Conservation (phyloP, 2,888 invertebrate genomes). For the Pammene fasciana region DNA sequence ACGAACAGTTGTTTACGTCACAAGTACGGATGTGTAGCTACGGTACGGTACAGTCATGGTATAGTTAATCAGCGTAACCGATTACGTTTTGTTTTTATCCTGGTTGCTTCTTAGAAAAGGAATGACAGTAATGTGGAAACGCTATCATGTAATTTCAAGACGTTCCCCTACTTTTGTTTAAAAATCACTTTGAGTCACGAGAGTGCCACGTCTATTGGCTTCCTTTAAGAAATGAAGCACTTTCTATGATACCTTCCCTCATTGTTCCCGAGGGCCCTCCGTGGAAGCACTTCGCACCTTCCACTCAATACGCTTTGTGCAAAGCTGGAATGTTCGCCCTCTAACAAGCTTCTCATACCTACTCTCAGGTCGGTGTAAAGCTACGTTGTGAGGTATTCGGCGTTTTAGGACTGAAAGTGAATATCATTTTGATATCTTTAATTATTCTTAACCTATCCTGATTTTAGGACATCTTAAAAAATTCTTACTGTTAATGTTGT, state of each 20-base stretch:
- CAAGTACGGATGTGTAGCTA: not conserved
- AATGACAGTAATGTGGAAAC: not conserved
- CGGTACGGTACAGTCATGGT: not conserved
- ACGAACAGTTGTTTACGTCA: not conserved
- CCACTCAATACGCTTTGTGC: slow-evolving; percentile 48
- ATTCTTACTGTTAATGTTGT: no score
- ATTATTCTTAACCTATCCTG: no score
- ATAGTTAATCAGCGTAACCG: not conserved
- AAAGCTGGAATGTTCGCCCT: slow-evolving; percentile 29
- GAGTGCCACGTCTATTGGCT: slow-evolving; percentile 41
- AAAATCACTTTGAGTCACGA: slow-evolving; percentile 9
- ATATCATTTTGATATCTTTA: no score
- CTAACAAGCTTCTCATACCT: slow-evolving; percentile 10
- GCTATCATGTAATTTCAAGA: not conserved
- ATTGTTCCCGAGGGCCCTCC: slow-evolving; percentile 60
- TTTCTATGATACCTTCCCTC: slow-evolving; percentile 57
- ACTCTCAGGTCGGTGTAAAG: not conserved
- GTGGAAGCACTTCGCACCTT: slow-evolving; percentile 64
- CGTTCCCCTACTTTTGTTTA: not conserved
- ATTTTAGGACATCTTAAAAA: no score
- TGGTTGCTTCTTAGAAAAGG: not conserved
- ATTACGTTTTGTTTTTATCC: not conserved
- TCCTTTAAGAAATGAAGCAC: slow-evolving; percentile 49
- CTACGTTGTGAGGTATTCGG: not conserved
- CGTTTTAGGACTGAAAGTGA: not conserved